These are phyloP conservation scores for Sebastes baramenuke DNA, from an alignment of 2,797 vertebrate species.

Conservation along the genomic window DNA sequence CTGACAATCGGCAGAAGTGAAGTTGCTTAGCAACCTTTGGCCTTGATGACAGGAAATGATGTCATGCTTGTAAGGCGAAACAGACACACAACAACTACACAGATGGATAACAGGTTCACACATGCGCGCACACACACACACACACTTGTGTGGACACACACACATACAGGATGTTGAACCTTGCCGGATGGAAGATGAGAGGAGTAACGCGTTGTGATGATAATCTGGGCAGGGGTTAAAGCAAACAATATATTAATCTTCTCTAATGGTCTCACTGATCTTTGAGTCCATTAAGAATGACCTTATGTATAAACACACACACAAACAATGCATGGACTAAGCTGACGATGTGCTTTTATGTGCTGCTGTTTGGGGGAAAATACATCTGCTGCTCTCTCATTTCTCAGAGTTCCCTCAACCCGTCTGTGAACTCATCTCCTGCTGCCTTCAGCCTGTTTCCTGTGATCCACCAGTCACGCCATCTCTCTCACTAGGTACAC, in stretches of 20 bases:
- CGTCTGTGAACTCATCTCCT: slow-evolving; percentile 43
- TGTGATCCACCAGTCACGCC: slow-evolving; percentile 42
- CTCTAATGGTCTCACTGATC: slow-evolving; percentile 67
- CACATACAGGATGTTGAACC: background rate
- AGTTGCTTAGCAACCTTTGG: slow-evolving; percentile 86
- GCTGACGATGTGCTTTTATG: slow-evolving; percentile 28
- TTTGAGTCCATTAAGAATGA: slow-evolving; percentile 69
- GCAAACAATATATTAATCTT: slow-evolving; percentile 72
- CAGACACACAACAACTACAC: slow-evolving; percentile 24
- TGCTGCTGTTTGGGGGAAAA: slow-evolving; percentile 26
- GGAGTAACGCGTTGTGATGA: slow-evolving; percentile 54
- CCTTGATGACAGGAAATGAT: slow-evolving; percentile 79
- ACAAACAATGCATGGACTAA: slow-evolving; percentile 28
- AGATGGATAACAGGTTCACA: slow-evolving; percentile 33
- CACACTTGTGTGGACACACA: background rate
- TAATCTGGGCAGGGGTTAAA: slow-evolving; percentile 68
- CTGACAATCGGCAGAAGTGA: slow-evolving; percentile 67
- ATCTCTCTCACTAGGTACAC: background rate
- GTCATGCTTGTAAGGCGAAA: slow-evolving; percentile 50
- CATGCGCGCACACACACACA: background rate
- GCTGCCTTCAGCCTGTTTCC: slow-evolving; percentile 32
- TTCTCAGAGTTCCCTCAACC: slow-evolving; percentile 19
- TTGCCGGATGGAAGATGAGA: slow-evolving; percentile 17
- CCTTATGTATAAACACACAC: slow-evolving; percentile 18
- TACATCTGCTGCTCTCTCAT: slow-evolving; percentile 43